Percentiles rank a stretch among this genome's conserved stretches.
Conservation (phyloP, 1,140 invertebrate genomes). For the Lysiphlebus fabarum region DNA sequence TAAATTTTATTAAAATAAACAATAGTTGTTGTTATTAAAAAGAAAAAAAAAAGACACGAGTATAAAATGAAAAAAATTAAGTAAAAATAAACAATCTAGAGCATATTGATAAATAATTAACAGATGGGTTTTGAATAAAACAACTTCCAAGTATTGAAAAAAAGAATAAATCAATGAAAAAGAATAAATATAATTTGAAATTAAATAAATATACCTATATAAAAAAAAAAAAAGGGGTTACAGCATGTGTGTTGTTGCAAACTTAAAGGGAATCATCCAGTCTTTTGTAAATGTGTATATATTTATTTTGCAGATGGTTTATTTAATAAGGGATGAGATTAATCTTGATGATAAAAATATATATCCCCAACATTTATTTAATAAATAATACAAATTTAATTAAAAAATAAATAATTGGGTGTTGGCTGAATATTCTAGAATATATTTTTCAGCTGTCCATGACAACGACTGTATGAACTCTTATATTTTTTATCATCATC, state of each 20-base stretch:
- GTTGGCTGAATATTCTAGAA: too few species aligned
- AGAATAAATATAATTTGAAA: too few species aligned
- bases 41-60: conserved; percentile 13
- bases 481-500: not conserved
- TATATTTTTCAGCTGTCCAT: too few species aligned
- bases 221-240: not conserved
- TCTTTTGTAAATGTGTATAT: not conserved
- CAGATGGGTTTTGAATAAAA: too few species aligned
- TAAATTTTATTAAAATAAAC: conserved; percentile 20
- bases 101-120: not conserved
- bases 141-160: too few species aligned
- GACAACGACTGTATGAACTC: too few species aligned
- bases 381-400: too few species aligned
- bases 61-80: not conserved
- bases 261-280: conserved; percentile 10
- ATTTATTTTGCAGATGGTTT: conserved; percentile 7
- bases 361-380: too few species aligned
- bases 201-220: too few species aligned
- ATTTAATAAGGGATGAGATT: not conserved
- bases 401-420: too few species aligned
- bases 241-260: not conserved
- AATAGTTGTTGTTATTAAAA: not conserved
- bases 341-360: too few species aligned
- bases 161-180: too few species aligned
- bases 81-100: not conserved